Evolutionary conservation across 2,888 invertebrate species (phyloP).

Genomic region (Quadroppia sp.): DNA sequence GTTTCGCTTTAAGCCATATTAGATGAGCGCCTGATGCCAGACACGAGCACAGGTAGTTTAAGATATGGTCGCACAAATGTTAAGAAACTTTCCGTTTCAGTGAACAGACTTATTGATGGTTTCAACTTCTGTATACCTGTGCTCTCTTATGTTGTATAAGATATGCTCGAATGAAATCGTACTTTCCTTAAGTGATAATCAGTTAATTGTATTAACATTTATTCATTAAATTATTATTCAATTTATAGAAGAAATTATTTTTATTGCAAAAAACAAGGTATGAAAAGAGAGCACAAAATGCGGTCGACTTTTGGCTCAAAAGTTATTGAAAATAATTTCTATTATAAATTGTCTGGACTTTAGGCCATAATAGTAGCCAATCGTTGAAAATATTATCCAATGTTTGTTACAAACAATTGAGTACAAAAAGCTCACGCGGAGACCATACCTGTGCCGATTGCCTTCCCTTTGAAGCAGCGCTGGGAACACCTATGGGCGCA

Average conservation of each 20-base stretch:
- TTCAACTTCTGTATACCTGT: not conserved
- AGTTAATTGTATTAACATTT: no score
- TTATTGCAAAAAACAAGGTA: no score
- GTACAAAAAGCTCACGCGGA: not conserved
- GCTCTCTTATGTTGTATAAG: not conserved
- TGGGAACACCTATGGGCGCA: not conserved
- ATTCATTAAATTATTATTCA: no score
- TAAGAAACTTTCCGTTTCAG: slow-evolving; percentile 36
- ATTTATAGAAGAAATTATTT: no score
- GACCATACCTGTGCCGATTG: slow-evolving; percentile 8
- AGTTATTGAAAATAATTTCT: not conserved
- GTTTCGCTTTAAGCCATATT: slow-evolving; percentile 7
- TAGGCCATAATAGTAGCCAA: not conserved
- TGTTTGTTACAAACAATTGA: slow-evolving; percentile 11
- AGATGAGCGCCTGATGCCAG: slow-evolving; percentile 1
- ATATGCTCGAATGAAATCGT: not conserved
- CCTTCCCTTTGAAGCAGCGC: not conserved
- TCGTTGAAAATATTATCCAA: not conserved
- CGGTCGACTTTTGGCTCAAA: no score
- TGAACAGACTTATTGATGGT: slow-evolving; percentile 16
- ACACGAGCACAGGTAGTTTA: slow-evolving; percentile 13
- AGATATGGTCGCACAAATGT: not conserved
- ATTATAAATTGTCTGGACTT: not conserved
- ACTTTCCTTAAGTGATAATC: not conserved
- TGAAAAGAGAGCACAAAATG: no score